Percentiles rank a stretch among this genome's conserved stretches.
Conservation (phyloP, 2,113 vertebrate genomes). For the Neogobius melanostomus region DNA sequence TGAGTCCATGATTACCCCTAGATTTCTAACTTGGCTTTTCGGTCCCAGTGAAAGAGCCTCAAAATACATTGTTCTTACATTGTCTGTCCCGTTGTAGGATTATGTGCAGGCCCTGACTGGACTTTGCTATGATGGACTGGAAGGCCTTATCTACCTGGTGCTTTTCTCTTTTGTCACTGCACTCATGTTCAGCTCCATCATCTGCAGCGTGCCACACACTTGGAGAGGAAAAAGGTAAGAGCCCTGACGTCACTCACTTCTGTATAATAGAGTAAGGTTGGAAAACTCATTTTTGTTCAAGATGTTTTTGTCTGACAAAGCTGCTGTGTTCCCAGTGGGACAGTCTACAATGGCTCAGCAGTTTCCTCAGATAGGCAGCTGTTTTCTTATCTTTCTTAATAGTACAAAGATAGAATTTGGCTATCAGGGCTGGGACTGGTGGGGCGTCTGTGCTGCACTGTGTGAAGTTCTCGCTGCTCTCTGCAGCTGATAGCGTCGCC, state of each 20-base stretch:
- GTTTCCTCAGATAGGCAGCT: slow-evolving; percentile 51
- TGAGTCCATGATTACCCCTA: too few species aligned
- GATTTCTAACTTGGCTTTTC: too few species aligned
- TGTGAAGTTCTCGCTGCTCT: slow-evolving; percentile 29
- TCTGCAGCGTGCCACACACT: slow-evolving; percentile 95
- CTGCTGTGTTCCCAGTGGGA: slow-evolving; percentile 26
- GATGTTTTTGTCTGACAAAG: slow-evolving; percentile 13
- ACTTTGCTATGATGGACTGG: slow-evolving; percentile 94
- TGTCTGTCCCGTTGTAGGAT: slow-evolving; percentile 76
- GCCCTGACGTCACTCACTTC: neutral
- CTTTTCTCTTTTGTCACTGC: slow-evolving; percentile 96
- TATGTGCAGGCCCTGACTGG: slow-evolving; percentile 92
- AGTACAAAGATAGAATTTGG: slow-evolving; percentile 30
- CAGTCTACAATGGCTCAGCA: slow-evolving; percentile 43
- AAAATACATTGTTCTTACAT: neutral
- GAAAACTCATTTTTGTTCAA: neutral
- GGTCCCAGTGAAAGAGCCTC: too few species aligned
- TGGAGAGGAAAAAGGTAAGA: slow-evolving; percentile 91
- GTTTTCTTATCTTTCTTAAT: slow-evolving; percentile 42
- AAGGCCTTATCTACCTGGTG: slow-evolving; percentile 96
- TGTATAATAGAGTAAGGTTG: neutral
- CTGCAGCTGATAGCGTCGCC: slow-evolving; percentile 46
- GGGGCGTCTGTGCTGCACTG: slow-evolving; percentile 22
- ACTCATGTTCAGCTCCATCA: slow-evolving; percentile 96
- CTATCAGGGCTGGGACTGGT: slow-evolving; percentile 17